Evolutionary conservation across 2,113 vertebrate genomes (phyloP).

Genomic region (Eurypyga helias): DNA sequence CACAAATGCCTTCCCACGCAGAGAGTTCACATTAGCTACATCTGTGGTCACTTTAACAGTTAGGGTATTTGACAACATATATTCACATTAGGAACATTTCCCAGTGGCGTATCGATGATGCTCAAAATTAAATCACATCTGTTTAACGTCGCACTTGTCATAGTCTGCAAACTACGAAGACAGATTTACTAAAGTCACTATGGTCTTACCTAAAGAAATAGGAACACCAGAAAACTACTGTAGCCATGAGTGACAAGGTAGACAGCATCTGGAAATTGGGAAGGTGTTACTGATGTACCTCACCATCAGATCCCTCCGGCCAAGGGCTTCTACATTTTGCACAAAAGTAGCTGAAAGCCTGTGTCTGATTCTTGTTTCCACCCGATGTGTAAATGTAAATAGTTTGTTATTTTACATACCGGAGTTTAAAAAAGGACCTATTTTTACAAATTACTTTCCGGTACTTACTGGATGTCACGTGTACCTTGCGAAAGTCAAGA

Average conservation of each 20-base stretch:
- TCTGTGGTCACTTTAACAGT: neutral
- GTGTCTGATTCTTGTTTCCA: neutral
- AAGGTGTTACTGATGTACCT: neutral
- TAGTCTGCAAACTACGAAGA: neutral
- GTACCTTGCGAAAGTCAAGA: neutral
- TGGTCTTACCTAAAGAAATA: constrained; percentile 37
- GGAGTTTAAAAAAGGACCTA: neutral
- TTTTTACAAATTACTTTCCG: neutral
- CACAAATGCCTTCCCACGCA: neutral
- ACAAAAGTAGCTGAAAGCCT: neutral
- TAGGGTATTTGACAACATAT: constrained; percentile 14
- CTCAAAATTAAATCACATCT: constrained; percentile 48
- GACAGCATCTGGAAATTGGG: constrained; percentile 18
- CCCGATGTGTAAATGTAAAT: neutral
- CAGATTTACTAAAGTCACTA: constrained; percentile 40
- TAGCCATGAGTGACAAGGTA: neutral
- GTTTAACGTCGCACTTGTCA: constrained; percentile 13
- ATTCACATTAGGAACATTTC: constrained; percentile 15
- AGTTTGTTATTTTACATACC: neutral
- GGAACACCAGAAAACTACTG: neutral
- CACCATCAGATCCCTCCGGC: neutral
- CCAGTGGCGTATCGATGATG: constrained; percentile 8
- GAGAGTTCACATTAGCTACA: neutral
- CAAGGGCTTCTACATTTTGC: neutral
- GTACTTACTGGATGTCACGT: neutral